A percentile compares a stretch with the other conserved stretches of the same genome.
phyloP scores from a whole-genome alignment of 2,888 invertebrate species.

The Lottia gigantea region DNA sequence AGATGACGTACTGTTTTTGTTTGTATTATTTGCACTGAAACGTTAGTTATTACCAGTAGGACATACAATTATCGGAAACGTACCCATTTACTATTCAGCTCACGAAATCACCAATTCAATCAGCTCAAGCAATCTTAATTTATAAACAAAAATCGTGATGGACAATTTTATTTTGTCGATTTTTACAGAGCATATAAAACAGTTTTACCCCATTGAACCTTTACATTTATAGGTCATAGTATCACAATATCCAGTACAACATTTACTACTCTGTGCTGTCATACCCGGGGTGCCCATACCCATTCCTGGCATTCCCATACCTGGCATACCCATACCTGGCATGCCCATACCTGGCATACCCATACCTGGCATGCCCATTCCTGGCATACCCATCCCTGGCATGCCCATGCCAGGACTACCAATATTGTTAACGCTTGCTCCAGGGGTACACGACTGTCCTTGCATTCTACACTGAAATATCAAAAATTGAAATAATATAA shows the following conservation, averaged over 20 bases:
- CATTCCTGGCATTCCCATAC: background rate
- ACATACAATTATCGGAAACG: too few relatives aligned
- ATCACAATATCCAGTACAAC: constrained; percentile 1
- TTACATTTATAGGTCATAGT: background rate
- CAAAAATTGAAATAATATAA: background rate
- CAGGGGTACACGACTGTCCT: background rate
- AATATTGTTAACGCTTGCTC: background rate
- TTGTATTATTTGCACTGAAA: too few relatives aligned
- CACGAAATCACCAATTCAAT: too few relatives aligned
- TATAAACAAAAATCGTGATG: too few relatives aligned
- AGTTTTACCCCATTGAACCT: too few relatives aligned
- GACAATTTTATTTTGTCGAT: too few relatives aligned
- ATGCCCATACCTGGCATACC: background rate
- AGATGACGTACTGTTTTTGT: too few relatives aligned
- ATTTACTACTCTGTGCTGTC: background rate
- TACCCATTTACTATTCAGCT: too few relatives aligned
- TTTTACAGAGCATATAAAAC: too few relatives aligned
- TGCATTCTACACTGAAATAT: constrained; percentile 6
- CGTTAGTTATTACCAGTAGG: too few relatives aligned
- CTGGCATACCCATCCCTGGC: background rate
- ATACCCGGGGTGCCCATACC: background rate
- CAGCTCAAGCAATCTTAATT: too few relatives aligned
- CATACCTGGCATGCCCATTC: background rate
- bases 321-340: constrained; percentile 5
- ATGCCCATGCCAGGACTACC: background rate